Conservation (phyloP, 2,113 vertebrate genomes). For the Syrrhaptes paradoxus region DNA sequence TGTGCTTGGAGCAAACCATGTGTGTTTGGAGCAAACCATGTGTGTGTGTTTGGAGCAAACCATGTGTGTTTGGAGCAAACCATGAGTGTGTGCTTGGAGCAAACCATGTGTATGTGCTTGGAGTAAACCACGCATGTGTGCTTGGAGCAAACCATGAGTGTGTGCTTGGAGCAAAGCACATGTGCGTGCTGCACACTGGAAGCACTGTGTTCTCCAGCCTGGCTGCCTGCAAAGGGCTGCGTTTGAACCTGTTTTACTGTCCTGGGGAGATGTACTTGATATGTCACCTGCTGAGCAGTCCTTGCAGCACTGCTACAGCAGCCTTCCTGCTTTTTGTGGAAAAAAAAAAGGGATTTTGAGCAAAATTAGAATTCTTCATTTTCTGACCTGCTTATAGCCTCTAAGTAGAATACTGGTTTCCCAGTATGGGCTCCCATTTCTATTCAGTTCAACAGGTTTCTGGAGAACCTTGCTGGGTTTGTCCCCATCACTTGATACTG, state of each 20-base stretch:
- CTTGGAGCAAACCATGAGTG: not conserved
- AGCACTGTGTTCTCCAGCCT: rapidly evolving
- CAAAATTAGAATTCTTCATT: not conserved
- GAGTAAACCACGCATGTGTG: too few relatives aligned
- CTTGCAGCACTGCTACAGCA: not conserved
- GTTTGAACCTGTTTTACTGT: not conserved
- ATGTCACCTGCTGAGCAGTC: not conserved
- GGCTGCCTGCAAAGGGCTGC: not conserved
- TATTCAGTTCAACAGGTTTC: not conserved
- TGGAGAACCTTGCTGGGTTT: not conserved
- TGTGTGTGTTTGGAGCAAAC: too few relatives aligned
- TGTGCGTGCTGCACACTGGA: too few relatives aligned
- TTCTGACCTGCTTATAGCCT: not conserved
- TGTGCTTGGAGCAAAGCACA: not conserved
- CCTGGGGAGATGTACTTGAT: not conserved
- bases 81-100: too few relatives aligned
- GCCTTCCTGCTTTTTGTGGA: not conserved
- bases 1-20: not conserved
- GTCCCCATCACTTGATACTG: not conserved
- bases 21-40: not conserved
- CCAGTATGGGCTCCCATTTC: not conserved
- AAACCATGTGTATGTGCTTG: too few relatives aligned
- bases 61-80: too few relatives aligned
- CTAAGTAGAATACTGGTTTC: not conserved
- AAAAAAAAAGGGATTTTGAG: not conserved